Conservation (phyloP, 1,140 invertebrate species). For the Caenorhabditis inopinata region DNA sequence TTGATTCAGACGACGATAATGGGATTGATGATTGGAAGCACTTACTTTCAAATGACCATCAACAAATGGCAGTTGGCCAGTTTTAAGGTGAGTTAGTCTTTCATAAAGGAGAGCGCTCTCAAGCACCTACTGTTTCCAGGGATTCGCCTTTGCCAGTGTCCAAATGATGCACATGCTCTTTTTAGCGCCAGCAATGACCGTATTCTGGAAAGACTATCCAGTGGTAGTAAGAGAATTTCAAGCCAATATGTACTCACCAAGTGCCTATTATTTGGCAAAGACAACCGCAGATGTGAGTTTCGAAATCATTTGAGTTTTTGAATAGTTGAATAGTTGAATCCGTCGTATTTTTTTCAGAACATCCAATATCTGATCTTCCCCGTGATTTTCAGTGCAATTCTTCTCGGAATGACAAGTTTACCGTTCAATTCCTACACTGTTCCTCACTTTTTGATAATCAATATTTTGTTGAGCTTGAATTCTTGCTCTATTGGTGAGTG, state of each 20-base stretch:
- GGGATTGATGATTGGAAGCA: constrained; percentile 8
- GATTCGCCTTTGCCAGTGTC: constrained; percentile 85
- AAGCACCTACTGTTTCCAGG: no score
- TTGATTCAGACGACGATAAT: constrained; percentile 71
- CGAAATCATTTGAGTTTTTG: no score
- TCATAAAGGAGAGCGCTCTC: no score
- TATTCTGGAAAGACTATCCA: constrained; percentile 67
- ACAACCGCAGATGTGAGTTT: constrained; percentile 61
- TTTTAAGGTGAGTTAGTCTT: no score
- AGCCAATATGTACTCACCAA: constrained; percentile 85
- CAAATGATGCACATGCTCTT: constrained; percentile 75
- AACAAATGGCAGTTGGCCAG: constrained; percentile 78
- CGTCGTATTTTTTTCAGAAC: constrained; percentile 10
- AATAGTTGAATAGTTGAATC: neutral
- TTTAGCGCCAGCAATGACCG: constrained; percentile 57
- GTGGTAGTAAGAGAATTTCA: constrained; percentile 86
- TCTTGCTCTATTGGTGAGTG: neutral
- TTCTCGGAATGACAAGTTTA: constrained; percentile 4
- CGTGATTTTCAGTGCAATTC: constrained; percentile 19
- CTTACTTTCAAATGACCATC: constrained; percentile 14
- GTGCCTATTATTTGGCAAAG: constrained; percentile 87
- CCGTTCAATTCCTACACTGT: neutral
- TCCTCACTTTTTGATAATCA: neutral
- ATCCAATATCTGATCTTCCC: constrained; percentile 43
- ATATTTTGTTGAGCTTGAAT: constrained; percentile 1